Conservation (phyloP, 1,140 invertebrate species). For the Meloidogyne exigua region DNA sequence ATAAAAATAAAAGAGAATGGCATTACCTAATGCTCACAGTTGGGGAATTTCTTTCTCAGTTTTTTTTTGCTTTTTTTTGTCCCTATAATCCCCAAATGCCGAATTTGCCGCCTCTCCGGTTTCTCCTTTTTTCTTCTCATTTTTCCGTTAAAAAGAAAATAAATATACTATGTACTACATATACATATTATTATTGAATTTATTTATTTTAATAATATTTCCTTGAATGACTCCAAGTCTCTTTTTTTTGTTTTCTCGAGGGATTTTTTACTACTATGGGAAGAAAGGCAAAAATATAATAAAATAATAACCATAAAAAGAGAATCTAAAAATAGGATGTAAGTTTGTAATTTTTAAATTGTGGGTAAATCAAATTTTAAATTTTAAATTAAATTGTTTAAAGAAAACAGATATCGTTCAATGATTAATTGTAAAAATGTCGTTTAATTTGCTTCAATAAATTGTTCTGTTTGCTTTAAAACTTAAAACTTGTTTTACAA, state of each 20-base stretch:
- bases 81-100: neutral
- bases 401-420: neutral
- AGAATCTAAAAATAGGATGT: neutral
- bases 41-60: neutral
- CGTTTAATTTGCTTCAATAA: no score
- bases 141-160: neutral
- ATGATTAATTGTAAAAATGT: neutral
- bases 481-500: no score
- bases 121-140: neutral
- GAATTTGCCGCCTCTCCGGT: neutral
- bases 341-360: neutral
- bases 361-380: neutral
- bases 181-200: neutral
- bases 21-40: neutral
- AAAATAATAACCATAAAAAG: neutral
- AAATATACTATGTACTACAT: neutral
- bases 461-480: no score
- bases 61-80: slow-evolving; percentile 73
- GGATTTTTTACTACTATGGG: neutral
- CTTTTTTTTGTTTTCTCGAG: neutral
- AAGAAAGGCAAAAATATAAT: neutral
- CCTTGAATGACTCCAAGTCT: neutral
- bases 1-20: slow-evolving; percentile 1
- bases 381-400: neutral
- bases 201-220: neutral